Conservation (phyloP, 2,888 invertebrate species). For the Amiota minor region DNA sequence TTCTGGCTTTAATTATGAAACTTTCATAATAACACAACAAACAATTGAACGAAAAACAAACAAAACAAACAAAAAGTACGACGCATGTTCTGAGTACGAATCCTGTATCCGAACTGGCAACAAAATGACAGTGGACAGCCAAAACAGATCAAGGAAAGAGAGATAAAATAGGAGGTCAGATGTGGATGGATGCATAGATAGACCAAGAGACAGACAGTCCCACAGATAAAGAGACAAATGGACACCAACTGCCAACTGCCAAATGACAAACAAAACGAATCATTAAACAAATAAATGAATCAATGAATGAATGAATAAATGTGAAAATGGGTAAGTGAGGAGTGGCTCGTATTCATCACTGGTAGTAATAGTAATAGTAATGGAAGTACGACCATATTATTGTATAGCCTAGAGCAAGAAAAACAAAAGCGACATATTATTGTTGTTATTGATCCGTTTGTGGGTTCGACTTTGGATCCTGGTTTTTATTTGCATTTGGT, state of each 20-base stretch:
- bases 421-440: constrained; percentile 16
- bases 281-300: constrained; percentile 9
- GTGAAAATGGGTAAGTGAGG: too few relatives aligned
- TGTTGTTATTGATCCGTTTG: too few relatives aligned
- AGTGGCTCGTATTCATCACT: too few relatives aligned
- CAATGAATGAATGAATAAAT: too few relatives aligned
- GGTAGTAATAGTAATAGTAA: too few relatives aligned
- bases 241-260: neutral
- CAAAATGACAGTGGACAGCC: neutral
- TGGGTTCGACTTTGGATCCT: neutral
- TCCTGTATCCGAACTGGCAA: neutral
- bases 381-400: too few relatives aligned
- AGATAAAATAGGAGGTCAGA: too few relatives aligned
- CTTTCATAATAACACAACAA: neutral
- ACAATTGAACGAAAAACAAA: neutral
- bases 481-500: neutral
- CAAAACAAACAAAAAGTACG: constrained; percentile 4
- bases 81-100: neutral
- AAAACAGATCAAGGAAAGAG: too few relatives aligned
- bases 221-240: too few relatives aligned
- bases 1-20: constrained; percentile 16
- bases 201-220: too few relatives aligned
- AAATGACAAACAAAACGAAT: constrained; percentile 15
- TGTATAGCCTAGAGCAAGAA: constrained; percentile 37
- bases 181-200: too few relatives aligned